These are phyloP conservation scores for Synanthedon andrenaeformis DNA, from an alignment of 2,888 invertebrate genomes.

Conservation along the genomic window DNA sequence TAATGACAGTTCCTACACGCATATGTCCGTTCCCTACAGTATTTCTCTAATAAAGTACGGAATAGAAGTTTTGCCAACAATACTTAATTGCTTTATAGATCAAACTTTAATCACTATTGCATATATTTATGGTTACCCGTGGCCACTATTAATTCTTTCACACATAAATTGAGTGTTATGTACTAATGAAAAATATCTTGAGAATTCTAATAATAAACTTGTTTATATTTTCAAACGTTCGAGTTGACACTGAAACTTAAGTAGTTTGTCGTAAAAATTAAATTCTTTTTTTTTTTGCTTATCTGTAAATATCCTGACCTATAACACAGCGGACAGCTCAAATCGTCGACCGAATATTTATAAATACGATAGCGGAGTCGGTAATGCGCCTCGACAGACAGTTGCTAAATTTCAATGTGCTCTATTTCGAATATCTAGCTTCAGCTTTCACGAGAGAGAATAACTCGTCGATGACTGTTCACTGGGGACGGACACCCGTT, in stretches of 20 bases:
- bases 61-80: slow-evolving; percentile 7
- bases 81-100: no score
- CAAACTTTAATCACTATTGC: no score
- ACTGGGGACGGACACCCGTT: slow-evolving; percentile 9
- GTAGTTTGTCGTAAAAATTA: slow-evolving; percentile 1
- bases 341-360: slow-evolving; percentile 55
- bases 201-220: no score
- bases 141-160: no score
- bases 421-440: slow-evolving; percentile 53
- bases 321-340: slow-evolving; percentile 40
- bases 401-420: slow-evolving; percentile 68
- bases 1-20: slow-evolving; percentile 62
- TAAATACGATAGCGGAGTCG: slow-evolving; percentile 55
- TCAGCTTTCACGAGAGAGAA: slow-evolving; percentile 38
- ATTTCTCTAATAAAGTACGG: slow-evolving; percentile 14
- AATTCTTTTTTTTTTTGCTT: slow-evolving; percentile 5
- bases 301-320: slow-evolving; percentile 24
- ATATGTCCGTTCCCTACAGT: slow-evolving; percentile 37
- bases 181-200: no score
- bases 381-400: slow-evolving; percentile 60
- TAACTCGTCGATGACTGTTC: slow-evolving; percentile 29
- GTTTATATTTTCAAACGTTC: not conserved
- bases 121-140: no score
- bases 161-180: no score
- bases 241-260: not conserved